These are phyloP conservation scores for Passer domesticus DNA, from an alignment of 2,113 vertebrate species.

Conservation along the genomic window DNA sequence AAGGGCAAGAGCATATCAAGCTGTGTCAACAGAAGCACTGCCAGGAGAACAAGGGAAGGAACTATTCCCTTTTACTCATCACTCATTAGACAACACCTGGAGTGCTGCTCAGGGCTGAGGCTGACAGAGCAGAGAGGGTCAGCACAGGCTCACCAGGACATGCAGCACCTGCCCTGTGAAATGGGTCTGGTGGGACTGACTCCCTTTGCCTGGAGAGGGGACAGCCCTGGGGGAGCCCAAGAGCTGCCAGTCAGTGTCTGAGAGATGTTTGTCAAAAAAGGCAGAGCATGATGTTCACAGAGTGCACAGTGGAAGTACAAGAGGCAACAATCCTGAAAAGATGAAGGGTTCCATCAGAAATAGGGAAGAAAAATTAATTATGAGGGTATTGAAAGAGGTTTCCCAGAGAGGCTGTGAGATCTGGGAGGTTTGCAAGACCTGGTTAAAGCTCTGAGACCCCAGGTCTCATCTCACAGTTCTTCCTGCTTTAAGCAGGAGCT, in stretches of 20 bases:
- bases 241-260: background rate
- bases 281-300: background rate
- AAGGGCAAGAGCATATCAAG: background rate
- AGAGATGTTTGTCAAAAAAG: background rate
- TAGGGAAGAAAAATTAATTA: background rate
- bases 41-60: background rate
- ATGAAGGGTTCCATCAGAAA: background rate
- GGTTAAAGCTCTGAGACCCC: background rate
- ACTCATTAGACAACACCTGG: background rate
- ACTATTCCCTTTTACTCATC: background rate
- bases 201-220: background rate
- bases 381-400: background rate
- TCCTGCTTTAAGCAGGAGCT: background rate
- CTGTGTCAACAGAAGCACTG: background rate
- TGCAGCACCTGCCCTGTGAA: background rate
- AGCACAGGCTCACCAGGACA: background rate
- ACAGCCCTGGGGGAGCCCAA: background rate
- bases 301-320: background rate
- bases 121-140: background rate
- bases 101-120: background rate
- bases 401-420: background rate
- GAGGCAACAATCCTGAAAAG: fast-evolving
- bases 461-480: background rate
- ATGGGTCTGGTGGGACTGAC: background rate
- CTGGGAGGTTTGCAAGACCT: background rate